These are phyloP conservation scores for Eriosoma lanigerum DNA, from an alignment of 1,140 invertebrate species.

Conservation along the genomic window DNA sequence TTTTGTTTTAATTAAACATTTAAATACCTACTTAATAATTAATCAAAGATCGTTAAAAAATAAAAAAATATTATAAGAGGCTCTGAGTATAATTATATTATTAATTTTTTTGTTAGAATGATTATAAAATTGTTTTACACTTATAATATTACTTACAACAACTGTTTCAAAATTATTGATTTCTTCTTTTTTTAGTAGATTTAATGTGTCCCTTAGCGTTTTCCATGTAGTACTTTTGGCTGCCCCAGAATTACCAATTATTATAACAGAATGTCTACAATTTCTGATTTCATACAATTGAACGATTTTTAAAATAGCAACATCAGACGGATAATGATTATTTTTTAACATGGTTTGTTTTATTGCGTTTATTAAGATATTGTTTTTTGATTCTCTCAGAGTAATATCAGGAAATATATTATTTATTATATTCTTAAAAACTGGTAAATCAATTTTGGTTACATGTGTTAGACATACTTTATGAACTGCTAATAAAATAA, in stretches of 20 bases:
- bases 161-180: not conserved
- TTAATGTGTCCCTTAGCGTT: not conserved
- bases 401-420: conserved; percentile 81
- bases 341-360: conserved; percentile 64
- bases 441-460: conserved; percentile 72
- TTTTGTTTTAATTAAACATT: too few relatives aligned
- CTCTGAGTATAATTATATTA: too few relatives aligned
- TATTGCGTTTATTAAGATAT: conserved; percentile 68
- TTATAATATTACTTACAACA: not conserved
- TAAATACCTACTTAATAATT: too few relatives aligned
- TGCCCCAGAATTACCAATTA: conserved; percentile 75
- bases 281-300: conserved; percentile 91
- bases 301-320: conserved; percentile 74
- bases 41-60: too few relatives aligned
- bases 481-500: not conserved
- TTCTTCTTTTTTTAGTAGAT: not conserved
- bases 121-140: not conserved
- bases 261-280: conserved; percentile 88
- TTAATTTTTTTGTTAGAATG: too few relatives aligned
- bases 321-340: conserved; percentile 72
- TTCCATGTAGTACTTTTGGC: conserved; percentile 31
- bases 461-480: not conserved
- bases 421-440: conserved; percentile 87
- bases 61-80: too few relatives aligned
- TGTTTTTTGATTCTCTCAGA: conserved; percentile 62